Evolutionary conservation across 2,888 invertebrate species (phyloP), one percentile per base, ranked within the genome.

Genomic region (Dryocosmus kuriphilus): DNA sequence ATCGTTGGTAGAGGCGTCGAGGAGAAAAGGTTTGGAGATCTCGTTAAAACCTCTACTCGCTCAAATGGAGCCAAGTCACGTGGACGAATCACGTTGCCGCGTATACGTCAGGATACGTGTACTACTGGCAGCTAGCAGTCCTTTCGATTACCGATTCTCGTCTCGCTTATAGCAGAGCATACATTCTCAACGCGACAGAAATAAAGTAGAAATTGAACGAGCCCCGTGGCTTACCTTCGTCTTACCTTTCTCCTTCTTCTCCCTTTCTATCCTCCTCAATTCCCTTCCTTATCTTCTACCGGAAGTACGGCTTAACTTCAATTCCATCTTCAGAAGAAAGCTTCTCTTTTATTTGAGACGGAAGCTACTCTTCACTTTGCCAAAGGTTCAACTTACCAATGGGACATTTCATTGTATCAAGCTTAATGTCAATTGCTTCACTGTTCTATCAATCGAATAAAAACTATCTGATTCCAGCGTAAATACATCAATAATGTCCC

Each of bases 41-140:
- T 32, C 62, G 32, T 62, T 62, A 62, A 32, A 75, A 75, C 11
- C 74, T 32, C n/a, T n/a, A n/a, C n/a, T n/a, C 60, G 24, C 16
- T 75, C 35, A 46, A 27, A 19, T 19, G 41, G 57, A 71, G 11
- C 62, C n/a, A 51, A 77, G 76, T 85, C 85, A 85, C 84, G 81
- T 84, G 84, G 81, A 79, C 27, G 57, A 46, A 79, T 81, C 82
- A 83, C 84, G 81, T 85, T 85, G 83, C 67, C n/a, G 30, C 30
- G 46, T 65, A 62, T 62, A 32, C 32, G 32, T 32, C 46, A 71
- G 46, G 9, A 51, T 30, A 71, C 27, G n/a, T 46, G 24, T 38
- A 16, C 35, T 22, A 46, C 27, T 27, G n/a, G 71, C 24, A 51
- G 38, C 41, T 65, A 67, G 24, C 46, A 27, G 71, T 71, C 27